phyloP scores from a whole-genome alignment of 2,797 vertebrate genomes.

The Acridotheres tristis region DNA sequence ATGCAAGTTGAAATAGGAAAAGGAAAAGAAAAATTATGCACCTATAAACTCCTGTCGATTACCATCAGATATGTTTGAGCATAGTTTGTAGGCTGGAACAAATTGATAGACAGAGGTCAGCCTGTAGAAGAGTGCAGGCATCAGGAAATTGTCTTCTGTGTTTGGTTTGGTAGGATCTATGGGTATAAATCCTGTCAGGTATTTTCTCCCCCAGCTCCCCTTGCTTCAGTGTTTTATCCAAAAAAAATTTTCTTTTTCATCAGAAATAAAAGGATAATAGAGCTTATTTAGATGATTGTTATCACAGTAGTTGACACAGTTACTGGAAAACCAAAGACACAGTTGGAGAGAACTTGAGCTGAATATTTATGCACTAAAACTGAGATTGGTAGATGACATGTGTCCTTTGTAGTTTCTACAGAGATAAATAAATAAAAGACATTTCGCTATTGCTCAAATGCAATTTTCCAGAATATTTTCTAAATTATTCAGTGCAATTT shows the following conservation, averaged over 20 bases:
- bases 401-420: neutral
- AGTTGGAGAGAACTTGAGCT: neutral
- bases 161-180: neutral
- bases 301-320: neutral
- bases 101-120: neutral
- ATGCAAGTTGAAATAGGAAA: neutral
- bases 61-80: neutral
- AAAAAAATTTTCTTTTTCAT: neutral
- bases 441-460: neutral
- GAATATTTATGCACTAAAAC: neutral
- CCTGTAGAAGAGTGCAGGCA: neutral
- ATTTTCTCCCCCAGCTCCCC: rapidly evolving
- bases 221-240: neutral
- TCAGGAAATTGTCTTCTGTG: neutral
- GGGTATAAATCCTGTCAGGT: neutral
- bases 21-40: neutral
- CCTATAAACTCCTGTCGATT: neutral
- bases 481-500: neutral
- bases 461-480: neutral
- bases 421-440: neutral
- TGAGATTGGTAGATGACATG: rapidly evolving
- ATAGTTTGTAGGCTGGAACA: neutral
- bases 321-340: neutral
- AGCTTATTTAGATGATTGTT: neutral
- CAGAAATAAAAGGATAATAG: neutral